These are phyloP conservation scores for Dynastes grantii DNA, from an alignment of 2,888 invertebrate genomes.

Conservation along the genomic window DNA sequence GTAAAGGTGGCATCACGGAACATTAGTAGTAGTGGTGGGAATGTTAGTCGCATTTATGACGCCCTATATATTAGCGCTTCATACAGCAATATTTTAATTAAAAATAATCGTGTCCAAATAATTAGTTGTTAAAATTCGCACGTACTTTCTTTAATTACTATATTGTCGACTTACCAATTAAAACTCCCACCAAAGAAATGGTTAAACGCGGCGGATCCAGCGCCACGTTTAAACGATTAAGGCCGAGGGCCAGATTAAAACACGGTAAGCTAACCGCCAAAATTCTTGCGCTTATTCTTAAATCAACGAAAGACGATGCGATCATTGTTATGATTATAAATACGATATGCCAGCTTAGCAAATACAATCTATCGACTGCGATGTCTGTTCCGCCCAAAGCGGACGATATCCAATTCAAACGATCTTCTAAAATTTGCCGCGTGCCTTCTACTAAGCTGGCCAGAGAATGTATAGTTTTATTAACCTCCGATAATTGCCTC, in stretches of 20 bases:
- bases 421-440: constrained; percentile 65
- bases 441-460: constrained; percentile 65
- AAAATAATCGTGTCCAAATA: too few relatives aligned
- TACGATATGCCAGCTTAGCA: constrained; percentile 65
- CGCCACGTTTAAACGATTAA: constrained; percentile 62
- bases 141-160: too few relatives aligned
- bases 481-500: constrained; percentile 70
- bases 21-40: too few relatives aligned
- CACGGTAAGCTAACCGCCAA: constrained; percentile 64
- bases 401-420: constrained; percentile 65
- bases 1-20: too few relatives aligned
- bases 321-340: constrained; percentile 67
- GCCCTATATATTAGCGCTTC: too few relatives aligned
- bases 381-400: constrained; percentile 68
- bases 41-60: too few relatives aligned
- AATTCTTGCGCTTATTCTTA: constrained; percentile 62
- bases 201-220: constrained; percentile 58
- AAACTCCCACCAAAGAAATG: constrained; percentile 3
- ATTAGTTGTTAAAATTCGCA: too few relatives aligned
- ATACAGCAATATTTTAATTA: too few relatives aligned
- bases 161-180: constrained; percentile 42
- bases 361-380: constrained; percentile 66
- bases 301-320: constrained; percentile 67
- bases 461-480: constrained; percentile 71
- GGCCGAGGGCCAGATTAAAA: constrained; percentile 64